phyloP scores from a whole-genome alignment of 2,797 vertebrate genomes.

The Champsocephalus esox region DNA sequence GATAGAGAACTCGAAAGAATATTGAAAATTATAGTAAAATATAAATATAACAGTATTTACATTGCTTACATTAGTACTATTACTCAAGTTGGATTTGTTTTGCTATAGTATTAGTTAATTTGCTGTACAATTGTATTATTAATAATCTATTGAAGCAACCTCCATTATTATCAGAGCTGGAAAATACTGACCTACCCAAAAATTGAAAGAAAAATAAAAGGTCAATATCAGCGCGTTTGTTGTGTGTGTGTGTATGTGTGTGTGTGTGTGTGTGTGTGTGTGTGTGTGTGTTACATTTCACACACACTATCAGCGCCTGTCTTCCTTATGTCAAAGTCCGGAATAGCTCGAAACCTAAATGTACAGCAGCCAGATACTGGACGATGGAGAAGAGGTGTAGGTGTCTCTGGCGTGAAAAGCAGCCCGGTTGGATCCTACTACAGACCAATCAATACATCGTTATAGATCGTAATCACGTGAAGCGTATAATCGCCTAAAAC shows the following conservation, averaged over 20 bases:
- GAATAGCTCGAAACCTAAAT: conserved; percentile 69
- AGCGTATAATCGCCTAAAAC: conserved; percentile 87
- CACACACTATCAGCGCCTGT: conserved; percentile 17
- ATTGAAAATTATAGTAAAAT: too few species aligned
- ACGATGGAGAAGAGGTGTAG: conserved; percentile 56
- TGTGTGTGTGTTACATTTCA: conserved; percentile 24
- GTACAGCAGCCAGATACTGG: conserved; percentile 59
- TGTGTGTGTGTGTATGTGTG: not conserved
- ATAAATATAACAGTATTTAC: too few species aligned
- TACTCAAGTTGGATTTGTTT: too few species aligned
- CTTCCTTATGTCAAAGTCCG: conserved; percentile 53
- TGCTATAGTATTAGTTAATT: too few species aligned
- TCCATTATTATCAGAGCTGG: conserved; percentile 13
- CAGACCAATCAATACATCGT: conserved; percentile 85
- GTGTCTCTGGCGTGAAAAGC: conserved; percentile 70
- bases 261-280: conserved; percentile 1
- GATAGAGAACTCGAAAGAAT: too few species aligned
- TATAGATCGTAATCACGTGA: conserved; percentile 88
- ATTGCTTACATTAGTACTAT: too few species aligned
- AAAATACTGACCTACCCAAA: conserved; percentile 25
- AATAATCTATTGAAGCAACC: not conserved
- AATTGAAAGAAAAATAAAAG: conserved; percentile 25
- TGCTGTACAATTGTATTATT: too few species aligned
- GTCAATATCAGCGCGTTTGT: conserved; percentile 18
- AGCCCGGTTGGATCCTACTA: conserved; percentile 73